Evolutionary conservation across 2,888 invertebrate genomes (phyloP), one percentile per base, ranked within the genome.

Genomic region (Eledona agricola): DNA sequence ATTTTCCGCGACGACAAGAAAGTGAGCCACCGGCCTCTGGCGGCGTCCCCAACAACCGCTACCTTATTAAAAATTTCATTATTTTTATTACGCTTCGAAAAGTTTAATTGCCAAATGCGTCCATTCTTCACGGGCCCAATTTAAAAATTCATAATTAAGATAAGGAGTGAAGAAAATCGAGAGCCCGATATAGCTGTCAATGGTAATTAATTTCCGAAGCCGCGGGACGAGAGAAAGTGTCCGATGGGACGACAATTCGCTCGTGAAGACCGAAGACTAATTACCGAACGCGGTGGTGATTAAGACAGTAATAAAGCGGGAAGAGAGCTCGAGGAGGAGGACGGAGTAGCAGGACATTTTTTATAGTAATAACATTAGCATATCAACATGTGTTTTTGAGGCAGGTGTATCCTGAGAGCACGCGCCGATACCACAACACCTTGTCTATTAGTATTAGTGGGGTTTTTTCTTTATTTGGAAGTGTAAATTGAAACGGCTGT

Each of bases 311-410:
- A 37, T 47, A 40, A 42, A 42, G 28, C 34, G 7, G 22, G 22
- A 31, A 42, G 42, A 20, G 17, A 32, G 17, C 31, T 32, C 17
- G 31, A 12, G 15, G 17, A 31, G 19, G 17, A 35, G 26, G 35
- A 25, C 35, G 34, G 26, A 40, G 23, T 13, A 35, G 17, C 32
- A 51, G 17, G 49, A 35, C 34, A 34, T 50, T 50, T 54, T 50
- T 50, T 54, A 11, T 43, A 43, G 37, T 46, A 58, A 64, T 64
- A 59, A 62, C 63, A 72, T 72, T 72, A 70, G 65, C 72, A 72
- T 72, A 71, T 71, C 64, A 67, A 71, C 71, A 72, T 71, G 67
- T 72, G 71, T 62, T 62, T 55, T 64, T 53, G 56, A 51, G 55
- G 65, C 66, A 66, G 66, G 66, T 66, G 66, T 59, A 63, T 52